A percentile compares a stretch with the other conserved stretches of the same genome.
Conservation (phyloP, 2,888 invertebrate species). For the Lepidochrysops patricia region DNA sequence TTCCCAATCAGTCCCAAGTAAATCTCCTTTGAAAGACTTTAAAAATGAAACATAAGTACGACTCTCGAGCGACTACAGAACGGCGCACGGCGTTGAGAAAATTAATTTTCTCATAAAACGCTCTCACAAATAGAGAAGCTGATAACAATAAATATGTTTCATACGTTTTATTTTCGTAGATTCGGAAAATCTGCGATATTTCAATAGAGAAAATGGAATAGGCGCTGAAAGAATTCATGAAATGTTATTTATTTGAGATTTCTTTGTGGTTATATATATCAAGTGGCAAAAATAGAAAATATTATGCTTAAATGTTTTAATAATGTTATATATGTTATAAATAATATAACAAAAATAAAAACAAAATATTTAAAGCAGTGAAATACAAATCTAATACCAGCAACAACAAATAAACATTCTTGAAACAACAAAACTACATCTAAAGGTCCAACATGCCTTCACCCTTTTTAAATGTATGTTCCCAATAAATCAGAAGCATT, state of each 20-base stretch:
- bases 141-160: constrained; percentile 1
- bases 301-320: too few relatives aligned
- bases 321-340: too few relatives aligned
- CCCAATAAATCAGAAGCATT: constrained; percentile 23
- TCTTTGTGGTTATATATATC: not conserved
- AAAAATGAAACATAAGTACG: constrained; percentile 50
- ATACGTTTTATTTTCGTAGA: not conserved
- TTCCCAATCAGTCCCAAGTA: constrained; percentile 62
- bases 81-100: constrained; percentile 16
- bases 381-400: not conserved
- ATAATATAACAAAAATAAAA: not conserved
- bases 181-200: constrained; percentile 1
- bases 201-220: not conserved
- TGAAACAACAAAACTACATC: not conserved
- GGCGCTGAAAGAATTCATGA: not conserved
- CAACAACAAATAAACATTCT: not conserved
- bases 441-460: not conserved
- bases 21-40: constrained; percentile 59
- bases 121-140: not conserved
- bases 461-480: not conserved
- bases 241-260: not conserved
- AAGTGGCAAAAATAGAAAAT: not conserved
- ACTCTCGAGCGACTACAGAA: constrained; percentile 26
- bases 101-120: constrained; percentile 22
- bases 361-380: not conserved